These are phyloP conservation scores for Adelphocoris suturalis DNA, from an alignment of 2,888 invertebrate species.

Conservation along the genomic window DNA sequence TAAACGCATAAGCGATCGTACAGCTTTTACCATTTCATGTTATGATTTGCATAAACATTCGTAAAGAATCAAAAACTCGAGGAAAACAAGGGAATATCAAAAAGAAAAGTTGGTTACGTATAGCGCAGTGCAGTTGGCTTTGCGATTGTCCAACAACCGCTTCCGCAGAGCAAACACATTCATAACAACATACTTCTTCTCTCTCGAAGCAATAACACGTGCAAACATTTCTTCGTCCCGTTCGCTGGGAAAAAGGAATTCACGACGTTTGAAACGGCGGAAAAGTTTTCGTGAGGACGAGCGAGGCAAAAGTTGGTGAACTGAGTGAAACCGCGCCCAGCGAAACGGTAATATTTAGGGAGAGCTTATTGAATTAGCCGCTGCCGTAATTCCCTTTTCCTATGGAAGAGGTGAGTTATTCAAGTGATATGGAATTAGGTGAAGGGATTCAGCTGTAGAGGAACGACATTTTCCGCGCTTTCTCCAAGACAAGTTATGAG, in stretches of 20 bases:
- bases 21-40: no score
- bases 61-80: background rate
- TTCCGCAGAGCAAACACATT: slow-evolving; percentile 61
- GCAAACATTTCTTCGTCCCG: slow-evolving; percentile 50
- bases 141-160: slow-evolving; percentile 53
- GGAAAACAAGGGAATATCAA: background rate
- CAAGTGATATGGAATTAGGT: background rate
- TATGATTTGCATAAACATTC: no score
- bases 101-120: background rate
- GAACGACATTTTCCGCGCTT: background rate
- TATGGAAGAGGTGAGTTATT: slow-evolving; percentile 10
- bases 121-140: slow-evolving; percentile 62
- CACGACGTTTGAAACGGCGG: slow-evolving; percentile 33
- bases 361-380: slow-evolving; percentile 40
- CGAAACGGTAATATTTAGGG: slow-evolving; percentile 35
- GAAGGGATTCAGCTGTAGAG: background rate
- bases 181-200: slow-evolving; percentile 45
- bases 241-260: slow-evolving; percentile 4
- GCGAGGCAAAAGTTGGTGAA: slow-evolving; percentile 39
- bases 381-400: slow-evolving; percentile 11
- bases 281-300: background rate
- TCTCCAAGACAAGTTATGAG: background rate
- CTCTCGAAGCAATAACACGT: slow-evolving; percentile 57
- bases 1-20: no score
- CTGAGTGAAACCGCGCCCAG: slow-evolving; percentile 3